These are phyloP conservation scores for Odontamblyopus lacepedii DNA, from an alignment of 2,797 vertebrate genomes.

Conservation along the genomic window DNA sequence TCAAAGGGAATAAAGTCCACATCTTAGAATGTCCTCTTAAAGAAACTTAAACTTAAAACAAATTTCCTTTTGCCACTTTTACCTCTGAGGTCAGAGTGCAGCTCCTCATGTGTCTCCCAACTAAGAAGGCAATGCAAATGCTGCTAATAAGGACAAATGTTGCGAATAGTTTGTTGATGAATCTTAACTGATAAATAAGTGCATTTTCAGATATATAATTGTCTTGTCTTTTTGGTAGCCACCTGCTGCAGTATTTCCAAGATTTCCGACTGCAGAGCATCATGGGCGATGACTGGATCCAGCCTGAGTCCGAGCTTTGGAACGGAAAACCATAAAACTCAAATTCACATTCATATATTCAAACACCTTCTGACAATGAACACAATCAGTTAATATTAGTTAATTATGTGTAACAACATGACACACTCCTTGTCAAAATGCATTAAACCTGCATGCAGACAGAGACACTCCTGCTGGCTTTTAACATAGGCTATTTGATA, in stretches of 20 bases:
- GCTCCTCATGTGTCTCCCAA: too few species aligned
- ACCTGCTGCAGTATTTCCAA: conserved; percentile 78
- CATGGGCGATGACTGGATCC: conserved; percentile 79
- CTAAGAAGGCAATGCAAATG: too few species aligned
- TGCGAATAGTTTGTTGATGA: neutral
- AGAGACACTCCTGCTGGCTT: conserved; percentile 19
- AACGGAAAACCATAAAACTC: conserved; percentile 57
- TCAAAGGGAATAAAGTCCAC: too few species aligned
- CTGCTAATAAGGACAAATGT: too few species aligned
- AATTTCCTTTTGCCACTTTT: too few species aligned
- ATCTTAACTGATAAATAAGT: neutral
- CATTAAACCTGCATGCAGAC: conserved; percentile 34
- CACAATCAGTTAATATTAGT: conserved; percentile 65
- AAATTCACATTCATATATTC: conserved; percentile 11
- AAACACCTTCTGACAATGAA: conserved; percentile 45
- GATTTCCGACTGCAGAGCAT: conserved; percentile 76
- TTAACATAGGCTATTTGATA: conserved; percentile 23
- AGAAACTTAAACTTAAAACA: too few species aligned
- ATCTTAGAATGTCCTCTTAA: too few species aligned
- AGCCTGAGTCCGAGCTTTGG: conserved; percentile 76
- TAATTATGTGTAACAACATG: conserved; percentile 62
- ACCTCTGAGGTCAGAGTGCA: too few species aligned
- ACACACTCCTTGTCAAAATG: conserved; percentile 56
- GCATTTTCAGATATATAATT: neutral
- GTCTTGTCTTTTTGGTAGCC: conserved; percentile 46